Conservation (phyloP, 2,888 invertebrate species). For the Scotopteryx bipunctaria region DNA sequence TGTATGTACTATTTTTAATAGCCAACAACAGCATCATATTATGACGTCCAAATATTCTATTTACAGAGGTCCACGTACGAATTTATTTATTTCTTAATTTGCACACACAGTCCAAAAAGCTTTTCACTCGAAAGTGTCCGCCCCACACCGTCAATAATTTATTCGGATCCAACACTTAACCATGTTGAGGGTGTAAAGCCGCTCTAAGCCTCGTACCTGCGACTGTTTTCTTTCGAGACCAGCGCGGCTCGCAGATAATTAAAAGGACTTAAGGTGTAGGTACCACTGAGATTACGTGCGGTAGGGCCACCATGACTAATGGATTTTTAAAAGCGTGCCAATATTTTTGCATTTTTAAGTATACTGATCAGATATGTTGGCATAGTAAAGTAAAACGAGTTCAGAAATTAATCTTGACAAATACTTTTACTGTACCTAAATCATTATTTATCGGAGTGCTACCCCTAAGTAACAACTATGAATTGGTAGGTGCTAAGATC, state of each 20-base stretch:
- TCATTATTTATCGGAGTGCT: no score
- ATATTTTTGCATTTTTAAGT: not conserved
- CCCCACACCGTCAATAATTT: slow-evolving; percentile 55
- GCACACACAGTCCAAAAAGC: slow-evolving; percentile 6
- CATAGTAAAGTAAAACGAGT: no score
- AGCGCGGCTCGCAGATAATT: slow-evolving; percentile 62
- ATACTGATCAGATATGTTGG: no score
- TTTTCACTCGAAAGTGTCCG: slow-evolving; percentile 19
- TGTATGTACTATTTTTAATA: no score
- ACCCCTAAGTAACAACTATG: no score
- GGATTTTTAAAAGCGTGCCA: not conserved
- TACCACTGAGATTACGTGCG: slow-evolving; percentile 50
- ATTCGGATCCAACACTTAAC: slow-evolving; percentile 55
- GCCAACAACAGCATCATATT: no score
- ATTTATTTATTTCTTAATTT: no score
- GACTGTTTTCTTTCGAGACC: slow-evolving; percentile 61
- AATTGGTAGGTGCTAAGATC: no score
- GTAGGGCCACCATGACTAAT: slow-evolving; percentile 40
- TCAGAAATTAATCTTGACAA: no score
- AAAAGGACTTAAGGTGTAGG: slow-evolving; percentile 65
- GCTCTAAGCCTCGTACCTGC: slow-evolving; percentile 36
- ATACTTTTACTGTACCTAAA: no score
- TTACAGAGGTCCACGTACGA: no score
- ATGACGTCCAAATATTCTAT: no score
- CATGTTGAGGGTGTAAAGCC: slow-evolving; percentile 44